Evolutionary conservation across 2,888 invertebrate genomes (phyloP).

Genomic region (Cheilosia vulpina): DNA sequence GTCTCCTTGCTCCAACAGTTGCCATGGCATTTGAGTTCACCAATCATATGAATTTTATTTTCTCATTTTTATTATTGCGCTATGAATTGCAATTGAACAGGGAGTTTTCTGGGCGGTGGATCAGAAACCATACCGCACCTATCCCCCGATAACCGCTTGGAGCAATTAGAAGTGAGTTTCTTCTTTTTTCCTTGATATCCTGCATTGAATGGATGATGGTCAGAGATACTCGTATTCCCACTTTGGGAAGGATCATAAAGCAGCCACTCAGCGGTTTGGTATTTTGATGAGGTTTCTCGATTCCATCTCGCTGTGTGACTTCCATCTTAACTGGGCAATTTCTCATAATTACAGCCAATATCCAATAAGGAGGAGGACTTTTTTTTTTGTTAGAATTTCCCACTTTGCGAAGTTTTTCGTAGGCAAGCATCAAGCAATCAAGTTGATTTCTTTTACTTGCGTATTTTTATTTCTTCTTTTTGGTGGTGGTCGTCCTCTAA

Average conservation of each 20-base stretch:
- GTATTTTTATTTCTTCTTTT: slow-evolving; percentile 11
- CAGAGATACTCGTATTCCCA: slow-evolving; percentile 13
- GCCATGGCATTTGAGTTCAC: slow-evolving; percentile 1
- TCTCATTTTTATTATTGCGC: slow-evolving; percentile 46
- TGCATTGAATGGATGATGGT: slow-evolving; percentile 41
- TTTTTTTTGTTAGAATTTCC: background rate
- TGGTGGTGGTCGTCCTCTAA: background rate
- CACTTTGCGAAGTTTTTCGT: slow-evolving; percentile 1
- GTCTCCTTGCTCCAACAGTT: background rate
- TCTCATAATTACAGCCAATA: slow-evolving; percentile 61
- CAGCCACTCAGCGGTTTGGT: slow-evolving; percentile 13
- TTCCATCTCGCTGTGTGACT: slow-evolving; percentile 12
- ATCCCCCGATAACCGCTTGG: background rate
- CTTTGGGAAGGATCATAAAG: slow-evolving; percentile 29
- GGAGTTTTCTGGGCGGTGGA: slow-evolving; percentile 18
- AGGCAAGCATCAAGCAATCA: slow-evolving; percentile 31
- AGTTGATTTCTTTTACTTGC: slow-evolving; percentile 38
- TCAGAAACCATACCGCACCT: slow-evolving; percentile 20
- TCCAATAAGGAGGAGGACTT: slow-evolving; percentile 34
- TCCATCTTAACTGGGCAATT: slow-evolving; percentile 33
- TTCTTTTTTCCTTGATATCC: slow-evolving; percentile 5
- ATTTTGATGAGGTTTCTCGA: slow-evolving; percentile 42
- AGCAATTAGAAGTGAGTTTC: slow-evolving; percentile 42
- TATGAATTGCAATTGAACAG: slow-evolving; percentile 58
- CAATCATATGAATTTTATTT: slow-evolving; percentile 65